These are phyloP conservation scores for Diachasmimorpha longicaudata DNA, from an alignment of 1,140 invertebrate species.

Conservation along the genomic window DNA sequence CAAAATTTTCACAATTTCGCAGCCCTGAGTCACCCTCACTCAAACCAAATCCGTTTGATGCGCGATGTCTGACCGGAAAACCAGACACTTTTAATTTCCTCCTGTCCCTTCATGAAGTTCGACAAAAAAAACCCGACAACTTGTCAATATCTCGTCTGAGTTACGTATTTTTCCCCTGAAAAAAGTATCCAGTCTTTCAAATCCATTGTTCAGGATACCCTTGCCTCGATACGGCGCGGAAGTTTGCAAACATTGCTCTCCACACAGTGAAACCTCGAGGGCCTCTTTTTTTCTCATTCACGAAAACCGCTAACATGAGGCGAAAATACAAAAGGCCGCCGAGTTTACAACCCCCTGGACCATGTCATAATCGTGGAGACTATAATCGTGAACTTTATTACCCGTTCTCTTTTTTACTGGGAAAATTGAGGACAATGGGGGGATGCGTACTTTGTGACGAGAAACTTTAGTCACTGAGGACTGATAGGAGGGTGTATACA, in stretches of 20 bases:
- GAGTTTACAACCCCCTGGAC: constrained; percentile 12
- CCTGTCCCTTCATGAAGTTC: not conserved
- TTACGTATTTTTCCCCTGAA: not conserved
- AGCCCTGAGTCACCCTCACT: no score
- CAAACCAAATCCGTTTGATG: no score
- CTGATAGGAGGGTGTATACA: not conserved
- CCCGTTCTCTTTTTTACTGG: not conserved
- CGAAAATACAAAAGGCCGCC: constrained; percentile 7
- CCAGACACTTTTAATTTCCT: not conserved
- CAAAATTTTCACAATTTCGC: no score
- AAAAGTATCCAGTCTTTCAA: not conserved
- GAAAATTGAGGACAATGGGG: not conserved
- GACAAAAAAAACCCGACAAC: not conserved
- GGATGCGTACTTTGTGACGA: not conserved
- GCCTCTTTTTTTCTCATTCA: not conserved
- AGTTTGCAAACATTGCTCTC: not conserved
- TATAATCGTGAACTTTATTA: constrained; percentile 15
- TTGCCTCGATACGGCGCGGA: not conserved
- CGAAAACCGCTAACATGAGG: not conserved
- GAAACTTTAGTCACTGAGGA: not conserved
- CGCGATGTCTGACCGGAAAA: not conserved
- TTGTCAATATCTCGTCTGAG: not conserved
- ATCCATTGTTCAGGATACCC: not conserved
- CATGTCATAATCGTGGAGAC: constrained; percentile 15
- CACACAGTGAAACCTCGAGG: not conserved